Evolutionary conservation across 1,140 invertebrate species (phyloP).

Genomic region (Drosophila nikananu): DNA sequence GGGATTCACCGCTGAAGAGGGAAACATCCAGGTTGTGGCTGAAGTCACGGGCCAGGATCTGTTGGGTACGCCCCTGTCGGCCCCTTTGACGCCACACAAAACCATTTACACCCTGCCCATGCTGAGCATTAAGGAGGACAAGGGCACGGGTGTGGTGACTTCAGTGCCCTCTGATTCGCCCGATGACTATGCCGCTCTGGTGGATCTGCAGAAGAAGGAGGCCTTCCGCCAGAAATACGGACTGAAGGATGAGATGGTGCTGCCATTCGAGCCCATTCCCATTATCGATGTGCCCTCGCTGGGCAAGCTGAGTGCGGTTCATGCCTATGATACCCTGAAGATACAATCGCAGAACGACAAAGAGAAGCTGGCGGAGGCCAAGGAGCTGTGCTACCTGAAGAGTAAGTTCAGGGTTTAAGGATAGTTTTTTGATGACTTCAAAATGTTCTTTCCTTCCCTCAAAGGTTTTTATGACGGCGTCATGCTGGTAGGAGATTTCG

Average conservation of each 20-base stretch:
- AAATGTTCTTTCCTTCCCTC: neutral
- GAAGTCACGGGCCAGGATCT: slow-evolving; percentile 92
- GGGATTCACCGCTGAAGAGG: slow-evolving; percentile 93
- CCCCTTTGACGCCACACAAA: slow-evolving; percentile 93
- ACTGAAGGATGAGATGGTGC: slow-evolving; percentile 96
- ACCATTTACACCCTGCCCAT: slow-evolving; percentile 98
- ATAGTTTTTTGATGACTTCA: neutral
- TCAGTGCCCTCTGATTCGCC: slow-evolving; percentile 99
- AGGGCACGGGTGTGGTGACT: slow-evolving; percentile 99
- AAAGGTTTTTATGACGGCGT: slow-evolving; percentile 96
- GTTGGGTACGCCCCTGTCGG: slow-evolving; percentile 92
- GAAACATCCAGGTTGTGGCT: slow-evolving; percentile 90
- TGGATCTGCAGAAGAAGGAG: slow-evolving; percentile 98
- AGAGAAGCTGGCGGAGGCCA: slow-evolving; percentile 97
- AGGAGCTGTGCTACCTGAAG: slow-evolving; percentile 98
- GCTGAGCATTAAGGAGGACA: slow-evolving; percentile 99
- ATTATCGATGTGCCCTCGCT: slow-evolving; percentile 97
- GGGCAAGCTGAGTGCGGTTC: slow-evolving; percentile 94
- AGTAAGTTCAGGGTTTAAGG: slow-evolving; percentile 77
- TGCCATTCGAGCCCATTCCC: slow-evolving; percentile 90
- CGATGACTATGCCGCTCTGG: slow-evolving; percentile 98
- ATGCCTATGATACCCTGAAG: slow-evolving; percentile 95
- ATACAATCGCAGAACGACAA: slow-evolving; percentile 99
- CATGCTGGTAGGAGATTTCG: slow-evolving; percentile 94
- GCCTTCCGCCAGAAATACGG: slow-evolving; percentile 97